Base-by-base conservation (phyloP, 2,113 vertebrate species). In the Nycticebus coucang region DNA sequence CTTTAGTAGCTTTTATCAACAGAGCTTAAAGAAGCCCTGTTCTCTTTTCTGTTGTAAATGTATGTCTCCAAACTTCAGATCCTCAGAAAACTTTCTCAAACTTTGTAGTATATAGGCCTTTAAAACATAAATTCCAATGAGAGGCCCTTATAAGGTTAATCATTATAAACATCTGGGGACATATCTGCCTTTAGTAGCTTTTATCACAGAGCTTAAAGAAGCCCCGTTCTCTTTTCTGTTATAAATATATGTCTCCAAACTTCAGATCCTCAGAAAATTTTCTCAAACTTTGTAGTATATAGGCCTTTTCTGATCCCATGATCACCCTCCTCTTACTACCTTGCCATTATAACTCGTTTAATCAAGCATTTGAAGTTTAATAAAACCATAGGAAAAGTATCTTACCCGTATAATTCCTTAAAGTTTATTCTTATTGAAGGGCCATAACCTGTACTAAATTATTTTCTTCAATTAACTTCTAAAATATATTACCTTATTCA, bases 291-390 rank as follows among this genome's bases (percentile, higher is more conserved):
- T 95, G 18, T 91, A 89, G n/a, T 37, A 41, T 87, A 21, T 26
- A 69, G 30, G 33, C 14, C 37, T 80, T 78, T 87, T 93, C 94
- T 69, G 37, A n/a, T 89, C 33, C 64, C 22, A 75, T 87, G 83
- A 71, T 94, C 59, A 81, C 60, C 21, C 33, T 84, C n/a, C 24
- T 59, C 35, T 89, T 33, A 66, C 87, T 88, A 87, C 45, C 28
- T 93, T 13, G 17, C 82, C 68, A 94, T 45, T 15, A 45, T 74
- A 84, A 88, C 4, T 83, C 64, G 83, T 81, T 94, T 96, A 96
- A 89, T 95, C 28, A 92, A 87, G 11, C 12, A 68, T 89, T 35
- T 95, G 59, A 87, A 68, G 37, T 92, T 96, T 95, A 94, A 84
- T 96, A 83, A 92, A 92, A 87, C n/a, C 75, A 14, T 21, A 71